Conservation (phyloP, 2,797 vertebrate genomes). For the Fundulus diaphanus region DNA sequence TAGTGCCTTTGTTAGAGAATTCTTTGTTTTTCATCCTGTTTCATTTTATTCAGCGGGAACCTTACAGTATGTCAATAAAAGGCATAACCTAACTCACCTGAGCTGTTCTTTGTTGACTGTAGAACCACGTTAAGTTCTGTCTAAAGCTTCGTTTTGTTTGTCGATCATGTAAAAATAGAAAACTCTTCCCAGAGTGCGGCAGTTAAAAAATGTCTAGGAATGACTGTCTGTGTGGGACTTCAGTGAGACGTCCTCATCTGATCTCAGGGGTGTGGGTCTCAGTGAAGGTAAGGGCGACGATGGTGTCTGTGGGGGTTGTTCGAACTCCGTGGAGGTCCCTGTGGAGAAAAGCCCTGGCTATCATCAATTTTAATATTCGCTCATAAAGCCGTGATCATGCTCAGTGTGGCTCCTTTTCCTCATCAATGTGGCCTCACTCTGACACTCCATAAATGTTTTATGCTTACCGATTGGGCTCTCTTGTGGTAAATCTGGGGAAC, state of each 20-base stretch:
- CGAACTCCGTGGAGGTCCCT: constrained; percentile 59
- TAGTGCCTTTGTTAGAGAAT: constrained; percentile 69
- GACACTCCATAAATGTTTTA: background rate
- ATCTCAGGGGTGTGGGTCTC: constrained; percentile 86
- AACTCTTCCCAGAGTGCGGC: constrained; percentile 20
- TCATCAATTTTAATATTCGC: constrained; percentile 60
- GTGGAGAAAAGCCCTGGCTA: constrained; percentile 71
- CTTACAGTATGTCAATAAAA: constrained; percentile 70
- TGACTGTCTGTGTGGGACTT: constrained; percentile 49
- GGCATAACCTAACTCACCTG: constrained; percentile 46
- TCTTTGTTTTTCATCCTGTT: constrained; percentile 59
- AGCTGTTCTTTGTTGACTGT: constrained; percentile 63
- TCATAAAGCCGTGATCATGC: constrained; percentile 72
- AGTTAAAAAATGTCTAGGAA: constrained; percentile 18
- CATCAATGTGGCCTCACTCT: background rate
- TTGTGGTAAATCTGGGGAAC: background rate
- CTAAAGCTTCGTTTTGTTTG: constrained; percentile 2
- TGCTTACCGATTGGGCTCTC: background rate
- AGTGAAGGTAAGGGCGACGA: constrained; percentile 88
- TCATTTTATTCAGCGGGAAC: constrained; percentile 60
- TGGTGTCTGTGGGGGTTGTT: background rate
- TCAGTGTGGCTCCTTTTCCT: background rate
- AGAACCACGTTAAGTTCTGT: constrained; percentile 33
- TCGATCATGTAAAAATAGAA: background rate
- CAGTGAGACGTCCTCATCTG: constrained; percentile 55